Conservation (phyloP, 2,113 vertebrate species). For the Stictonetta naevosa region DNA sequence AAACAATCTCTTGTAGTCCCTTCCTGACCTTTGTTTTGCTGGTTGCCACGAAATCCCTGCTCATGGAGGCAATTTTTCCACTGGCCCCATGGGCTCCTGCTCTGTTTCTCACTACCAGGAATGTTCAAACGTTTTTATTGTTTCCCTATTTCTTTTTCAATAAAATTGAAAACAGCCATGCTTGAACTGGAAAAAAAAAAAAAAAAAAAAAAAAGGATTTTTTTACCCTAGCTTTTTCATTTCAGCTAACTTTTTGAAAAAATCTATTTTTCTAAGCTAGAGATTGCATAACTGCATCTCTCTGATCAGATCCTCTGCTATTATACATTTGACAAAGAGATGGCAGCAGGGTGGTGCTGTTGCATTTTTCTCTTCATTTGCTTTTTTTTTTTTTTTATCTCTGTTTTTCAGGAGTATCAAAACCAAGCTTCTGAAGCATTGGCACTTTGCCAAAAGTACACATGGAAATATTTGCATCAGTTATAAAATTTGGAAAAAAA, state of each 20-base stretch:
- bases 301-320: neutral
- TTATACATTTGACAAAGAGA: conserved; percentile 18
- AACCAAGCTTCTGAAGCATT: neutral
- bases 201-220: neutral
- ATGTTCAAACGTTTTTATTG: neutral
- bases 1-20: neutral
- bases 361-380: conserved; percentile 24
- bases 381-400: neutral
- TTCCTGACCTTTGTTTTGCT: neutral
- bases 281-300: neutral
- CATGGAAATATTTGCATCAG: neutral
- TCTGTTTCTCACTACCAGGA: conserved; percentile 1
- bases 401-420: neutral
- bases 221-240: neutral
- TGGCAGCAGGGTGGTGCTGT: conserved; percentile 64
- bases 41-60: conserved; percentile 23
- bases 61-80: conserved; percentile 19
- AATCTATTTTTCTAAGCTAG: neutral
- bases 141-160: neutral
- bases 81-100: neutral
- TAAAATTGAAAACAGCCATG: conserved; percentile 1
- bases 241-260: conserved; percentile 25
- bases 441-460: neutral
- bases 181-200: neutral
- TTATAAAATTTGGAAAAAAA: neutral